These are phyloP conservation scores for Pterois miles DNA, from an alignment of 2,797 vertebrate genomes.

Conservation along the genomic window DNA sequence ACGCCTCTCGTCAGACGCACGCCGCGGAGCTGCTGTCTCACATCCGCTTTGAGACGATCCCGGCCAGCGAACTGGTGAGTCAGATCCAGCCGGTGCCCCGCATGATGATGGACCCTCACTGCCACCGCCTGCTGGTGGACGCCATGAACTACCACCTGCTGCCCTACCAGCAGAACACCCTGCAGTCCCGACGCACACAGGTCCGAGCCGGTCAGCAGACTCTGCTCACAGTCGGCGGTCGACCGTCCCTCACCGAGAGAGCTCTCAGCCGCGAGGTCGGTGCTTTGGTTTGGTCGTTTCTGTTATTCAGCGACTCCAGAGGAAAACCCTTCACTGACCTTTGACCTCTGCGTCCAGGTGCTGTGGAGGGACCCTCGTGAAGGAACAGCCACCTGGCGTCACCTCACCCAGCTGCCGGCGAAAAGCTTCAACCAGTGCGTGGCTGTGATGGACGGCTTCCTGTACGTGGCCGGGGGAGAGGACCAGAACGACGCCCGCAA, in stretches of 20 bases:
- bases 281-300: not conserved
- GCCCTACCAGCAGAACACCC: slow-evolving; percentile 88
- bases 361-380: slow-evolving; percentile 86
- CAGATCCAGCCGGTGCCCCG: slow-evolving; percentile 87
- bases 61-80: slow-evolving; percentile 87
- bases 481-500: slow-evolving; percentile 90
- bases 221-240: slow-evolving; percentile 85
- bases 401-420: slow-evolving; percentile 87
- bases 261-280: slow-evolving; percentile 87
- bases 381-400: slow-evolving; percentile 84
- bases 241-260: slow-evolving; percentile 86
- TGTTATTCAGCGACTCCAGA: not conserved
- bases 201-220: slow-evolving; percentile 84
- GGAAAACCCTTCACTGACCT: slow-evolving; percentile 14
- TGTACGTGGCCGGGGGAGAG: slow-evolving; percentile 88
- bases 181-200: slow-evolving; percentile 86
- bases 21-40: slow-evolving; percentile 86
- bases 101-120: slow-evolving; percentile 89
- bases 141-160: slow-evolving; percentile 93
- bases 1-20: slow-evolving; percentile 78
- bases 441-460: slow-evolving; percentile 90
- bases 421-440: slow-evolving; percentile 92
- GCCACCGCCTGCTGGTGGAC: slow-evolving; percentile 88
- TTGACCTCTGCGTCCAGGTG: slow-evolving; percentile 70
- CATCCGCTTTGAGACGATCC: slow-evolving; percentile 87